Evolutionary conservation across 2,113 vertebrate genomes (phyloP).

Genomic region (Clarias magur): DNA sequence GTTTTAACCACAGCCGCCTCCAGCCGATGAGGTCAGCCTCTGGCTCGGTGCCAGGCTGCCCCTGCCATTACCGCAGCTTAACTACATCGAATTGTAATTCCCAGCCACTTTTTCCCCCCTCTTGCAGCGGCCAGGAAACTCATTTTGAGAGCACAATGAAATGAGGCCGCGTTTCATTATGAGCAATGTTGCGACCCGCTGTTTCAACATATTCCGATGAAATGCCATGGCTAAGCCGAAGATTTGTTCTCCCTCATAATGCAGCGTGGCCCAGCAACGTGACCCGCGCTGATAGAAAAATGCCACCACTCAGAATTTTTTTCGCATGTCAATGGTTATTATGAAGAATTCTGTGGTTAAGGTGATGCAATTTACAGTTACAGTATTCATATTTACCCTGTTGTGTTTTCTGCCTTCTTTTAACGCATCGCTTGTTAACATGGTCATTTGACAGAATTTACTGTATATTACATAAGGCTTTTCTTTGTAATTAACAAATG

Average conservation of each 20-base stretch:
- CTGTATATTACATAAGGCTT: not conserved
- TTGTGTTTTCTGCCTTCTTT: not conserved
- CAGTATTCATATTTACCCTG: not conserved
- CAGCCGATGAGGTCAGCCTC: slow-evolving; percentile 65
- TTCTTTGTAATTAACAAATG: not conserved
- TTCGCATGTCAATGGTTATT: not conserved
- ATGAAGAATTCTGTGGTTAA: slow-evolving; percentile 1
- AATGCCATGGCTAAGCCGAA: slow-evolving; percentile 48
- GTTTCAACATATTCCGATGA: slow-evolving; percentile 65
- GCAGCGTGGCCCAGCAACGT: slow-evolving; percentile 32
- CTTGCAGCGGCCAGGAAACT: slow-evolving; percentile 60
- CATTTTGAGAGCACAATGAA: slow-evolving; percentile 66
- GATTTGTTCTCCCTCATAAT: slow-evolving; percentile 43
- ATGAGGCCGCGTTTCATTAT: slow-evolving; percentile 60
- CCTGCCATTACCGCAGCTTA: slow-evolving; percentile 65
- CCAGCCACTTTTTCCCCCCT: slow-evolving; percentile 45
- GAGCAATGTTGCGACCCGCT: slow-evolving; percentile 58
- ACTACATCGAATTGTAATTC: slow-evolving; percentile 68
- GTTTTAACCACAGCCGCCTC: slow-evolving; percentile 50
- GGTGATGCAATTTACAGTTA: not conserved
- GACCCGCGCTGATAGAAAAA: slow-evolving; percentile 56
- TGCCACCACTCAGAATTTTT: slow-evolving; percentile 17
- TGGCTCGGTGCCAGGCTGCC: slow-evolving; percentile 62
- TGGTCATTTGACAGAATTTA: not conserved
- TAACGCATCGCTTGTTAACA: not conserved